Base-by-base conservation (phyloP, 2,888 invertebrate genomes). In the Torymus texanus region DNA sequence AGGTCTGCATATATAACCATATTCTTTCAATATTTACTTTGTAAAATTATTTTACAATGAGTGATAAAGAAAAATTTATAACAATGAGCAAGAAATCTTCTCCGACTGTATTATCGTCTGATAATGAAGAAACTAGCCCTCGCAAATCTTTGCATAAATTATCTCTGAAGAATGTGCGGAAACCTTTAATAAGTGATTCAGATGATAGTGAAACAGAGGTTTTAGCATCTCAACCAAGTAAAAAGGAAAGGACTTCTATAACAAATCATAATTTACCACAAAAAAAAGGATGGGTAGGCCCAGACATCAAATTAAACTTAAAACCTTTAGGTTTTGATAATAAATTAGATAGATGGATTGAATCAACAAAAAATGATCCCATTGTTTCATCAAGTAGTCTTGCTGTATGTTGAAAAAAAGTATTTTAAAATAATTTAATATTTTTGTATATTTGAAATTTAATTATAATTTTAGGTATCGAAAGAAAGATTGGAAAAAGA, bases 221-320 rank as follows among this genome's bases (percentile, higher is more conserved):
- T 41, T 41, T 41, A 41, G 41, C 41, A 41, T 41, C 41, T 1
- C 41, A 41, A 41, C 41, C 41, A 41, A 41, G 41, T 41, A 41
- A 8, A 41, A 41, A 24, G 1, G n/a, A 29, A 11, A 70, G 21
- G 16, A n/a, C 16, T 29, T 13, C 58, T 50, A 16, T 24, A 13
- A 50, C 73, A 41, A 16, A 58, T 41, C 41, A 8, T 8, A 41
- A 8, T 41, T 41, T 8, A 41, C 41, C 41, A 41, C 41, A 41
- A 41, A 41, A 41, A 1, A 85, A 83, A 50, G 74, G 77, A 78
- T 89, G 88, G 88, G 55, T 79, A 21, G 77, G 77, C 24, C 77
- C 77, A 29, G 77, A 77, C 58, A 82, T 84, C 16, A 88, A 87
- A 81, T 79, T 89, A 18, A 84, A 87, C 79, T 83, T 89, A 10